Percentiles rank a stretch among this genome's conserved stretches.
phyloP scores from a whole-genome alignment of 2,888 invertebrate genomes.

The Pardosa pseudoannulata region DNA sequence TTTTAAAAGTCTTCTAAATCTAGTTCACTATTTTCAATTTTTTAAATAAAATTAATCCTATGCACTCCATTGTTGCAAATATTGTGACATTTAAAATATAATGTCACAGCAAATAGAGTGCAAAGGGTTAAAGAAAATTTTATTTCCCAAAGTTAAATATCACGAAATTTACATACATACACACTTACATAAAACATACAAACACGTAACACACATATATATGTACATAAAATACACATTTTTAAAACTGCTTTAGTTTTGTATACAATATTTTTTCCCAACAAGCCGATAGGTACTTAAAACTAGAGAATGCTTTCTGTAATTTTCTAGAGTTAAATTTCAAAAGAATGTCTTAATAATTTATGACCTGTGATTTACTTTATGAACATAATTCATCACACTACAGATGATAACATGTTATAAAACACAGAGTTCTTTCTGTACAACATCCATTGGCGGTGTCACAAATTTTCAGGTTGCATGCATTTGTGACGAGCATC shows the following conservation, averaged over 20 bases:
- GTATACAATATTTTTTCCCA: not conserved
- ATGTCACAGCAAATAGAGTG: too few species aligned
- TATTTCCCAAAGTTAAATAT: too few species aligned
- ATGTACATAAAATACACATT: not conserved
- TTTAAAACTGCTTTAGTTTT: not conserved
- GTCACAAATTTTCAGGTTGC: conserved; percentile 17
- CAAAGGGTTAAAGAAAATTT: too few species aligned
- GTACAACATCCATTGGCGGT: not conserved
- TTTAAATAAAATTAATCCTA: too few species aligned
- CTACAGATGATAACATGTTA: not conserved
- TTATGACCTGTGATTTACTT: not conserved
- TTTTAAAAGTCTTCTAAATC: too few species aligned
- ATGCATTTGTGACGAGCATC: conserved; percentile 42
- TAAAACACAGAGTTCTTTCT: not conserved
- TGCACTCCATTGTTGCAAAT: too few species aligned
- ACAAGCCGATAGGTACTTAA: too few species aligned
- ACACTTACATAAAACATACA: too few species aligned
- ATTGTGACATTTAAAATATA: too few species aligned
- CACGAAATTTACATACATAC: too few species aligned
- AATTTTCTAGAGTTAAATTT: too few species aligned
- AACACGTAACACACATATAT: not conserved
- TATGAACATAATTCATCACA: not conserved
- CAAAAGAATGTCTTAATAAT: not conserved
- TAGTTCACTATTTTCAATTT: too few species aligned
- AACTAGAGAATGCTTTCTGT: not conserved